Conservation (phyloP, 2,113 vertebrate genomes). For the Xenopus borealis region DNA sequence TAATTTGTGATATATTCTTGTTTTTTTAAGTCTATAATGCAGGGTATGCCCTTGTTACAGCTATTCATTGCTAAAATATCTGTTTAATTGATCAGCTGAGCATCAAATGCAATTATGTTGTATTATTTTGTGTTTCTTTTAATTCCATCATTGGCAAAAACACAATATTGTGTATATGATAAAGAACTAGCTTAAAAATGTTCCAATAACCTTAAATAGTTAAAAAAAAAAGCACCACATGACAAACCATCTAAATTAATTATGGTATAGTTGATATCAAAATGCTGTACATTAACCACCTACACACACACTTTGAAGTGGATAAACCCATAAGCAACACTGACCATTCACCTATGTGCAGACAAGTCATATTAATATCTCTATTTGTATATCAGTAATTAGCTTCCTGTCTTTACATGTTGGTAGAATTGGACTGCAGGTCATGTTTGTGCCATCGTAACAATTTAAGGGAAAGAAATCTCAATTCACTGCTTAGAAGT, state of each 20-base stretch:
- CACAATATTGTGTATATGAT: no score
- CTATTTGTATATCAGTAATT: slow-evolving; percentile 48
- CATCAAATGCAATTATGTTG: no score
- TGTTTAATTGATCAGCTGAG: no score
- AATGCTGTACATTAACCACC: slow-evolving; percentile 53
- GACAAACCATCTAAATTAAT: slow-evolving; percentile 53
- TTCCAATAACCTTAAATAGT: not conserved
- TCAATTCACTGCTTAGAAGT: slow-evolving; percentile 17
- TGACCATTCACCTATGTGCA: slow-evolving; percentile 46
- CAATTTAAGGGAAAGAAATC: slow-evolving; percentile 23
- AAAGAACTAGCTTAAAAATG: not conserved
- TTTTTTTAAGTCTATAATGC: no score
- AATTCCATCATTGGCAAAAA: no score
- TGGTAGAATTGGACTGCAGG: slow-evolving; percentile 37
- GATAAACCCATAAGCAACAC: slow-evolving; percentile 49
- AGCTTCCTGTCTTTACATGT: slow-evolving; percentile 43
- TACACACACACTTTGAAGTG: slow-evolving; percentile 47
- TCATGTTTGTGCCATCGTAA: slow-evolving; percentile 30
- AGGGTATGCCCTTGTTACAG: no score
- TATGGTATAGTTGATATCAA: slow-evolving; percentile 49
- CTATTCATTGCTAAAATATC: no score
- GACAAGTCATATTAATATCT: slow-evolving; percentile 53
- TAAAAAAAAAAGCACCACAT: slow-evolving; percentile 44
- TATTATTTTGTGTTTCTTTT: no score
- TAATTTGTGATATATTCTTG: no score